phyloP scores from a whole-genome alignment of 2,888 invertebrate species.

The Leptura quadrifasciata region DNA sequence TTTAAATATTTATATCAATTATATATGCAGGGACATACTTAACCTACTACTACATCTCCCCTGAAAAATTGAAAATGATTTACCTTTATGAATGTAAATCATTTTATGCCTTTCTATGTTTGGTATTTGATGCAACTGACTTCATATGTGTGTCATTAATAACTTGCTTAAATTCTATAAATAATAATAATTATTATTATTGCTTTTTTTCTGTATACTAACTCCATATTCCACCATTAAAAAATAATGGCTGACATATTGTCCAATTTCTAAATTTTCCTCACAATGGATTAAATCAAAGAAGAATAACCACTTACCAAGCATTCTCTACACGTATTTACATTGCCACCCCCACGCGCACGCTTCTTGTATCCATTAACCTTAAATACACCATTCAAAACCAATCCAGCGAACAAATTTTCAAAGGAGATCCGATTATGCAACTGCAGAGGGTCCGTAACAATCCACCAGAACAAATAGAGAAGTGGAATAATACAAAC shows the following conservation, averaged over 20 bases:
- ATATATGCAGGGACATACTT: too few species aligned
- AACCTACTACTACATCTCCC: too few species aligned
- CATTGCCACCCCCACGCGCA: not conserved
- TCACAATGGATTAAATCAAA: not conserved
- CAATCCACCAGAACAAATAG: slow-evolving; percentile 21
- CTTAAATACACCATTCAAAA: slow-evolving; percentile 15
- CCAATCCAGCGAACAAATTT: slow-evolving; percentile 16
- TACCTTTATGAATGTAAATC: too few species aligned
- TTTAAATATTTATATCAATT: too few species aligned
- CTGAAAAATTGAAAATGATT: too few species aligned
- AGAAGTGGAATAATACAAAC: not conserved
- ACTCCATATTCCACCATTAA: too few species aligned
- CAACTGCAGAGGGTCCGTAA: slow-evolving; percentile 16
- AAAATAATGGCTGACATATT: not conserved
- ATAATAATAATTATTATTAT: too few species aligned
- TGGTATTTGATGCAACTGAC: too few species aligned
- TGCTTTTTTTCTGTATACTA: too few species aligned
- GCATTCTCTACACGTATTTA: not conserved
- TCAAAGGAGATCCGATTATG: slow-evolving; percentile 26
- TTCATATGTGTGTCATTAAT: too few species aligned
- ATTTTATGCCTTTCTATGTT: too few species aligned
- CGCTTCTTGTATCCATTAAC: not conserved
- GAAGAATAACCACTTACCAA: not conserved
- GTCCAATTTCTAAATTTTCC: not conserved
- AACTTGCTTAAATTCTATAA: too few species aligned